Evolutionary conservation across 2,797 vertebrate genomes (phyloP), one percentile per base, ranked within the genome.

Genomic region (Squalus acanthias): DNA sequence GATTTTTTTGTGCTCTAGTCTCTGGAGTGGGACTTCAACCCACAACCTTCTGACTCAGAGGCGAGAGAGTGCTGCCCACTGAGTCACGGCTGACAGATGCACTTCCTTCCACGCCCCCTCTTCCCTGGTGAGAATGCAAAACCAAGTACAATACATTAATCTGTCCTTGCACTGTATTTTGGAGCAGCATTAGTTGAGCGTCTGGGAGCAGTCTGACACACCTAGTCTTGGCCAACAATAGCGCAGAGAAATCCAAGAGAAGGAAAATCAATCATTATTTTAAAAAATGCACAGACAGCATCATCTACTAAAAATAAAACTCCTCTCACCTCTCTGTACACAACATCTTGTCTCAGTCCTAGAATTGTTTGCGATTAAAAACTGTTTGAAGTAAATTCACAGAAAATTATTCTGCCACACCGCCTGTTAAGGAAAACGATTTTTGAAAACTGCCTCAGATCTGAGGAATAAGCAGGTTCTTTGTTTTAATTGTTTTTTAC

Each of bases 401-500:
- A 63, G 87, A 89, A 89, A 89, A 89, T 57, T 46, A 82, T 82
- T 13, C 79, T 50, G 85, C 26, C 53, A 89, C 1, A 13, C 26
- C 13, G 26, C 5, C 9, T 63, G 29, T 63, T 13, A n/a, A 76
- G 13, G 33, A 33, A 29, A n/a, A 76, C 33, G 33, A 76, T 76
- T 76, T 39, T n/a, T 76, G 46, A 91, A 91, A 91, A 12, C 12
- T 5, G 57, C 57, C 29, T 89, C 50, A 29, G 24, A 24, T 57
- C 26, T 89, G 88, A 91, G 57, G 3, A 63, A n/a, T 91, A 91
- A 91, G 26, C 3, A 29, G 7, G 24, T 91, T 15, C 12, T 6
- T 91, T 63, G 88, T 91, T 91, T 91, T 13, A 91, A 91, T 91
- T 63, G 57, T 1, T 33, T 91, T 91, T 91, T 63, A 91, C 57